A percentile compares a stretch with the other conserved stretches of the same genome.
These are phyloP conservation scores for Listronotus bonariensis DNA, from an alignment of 1,140 invertebrate genomes.

Conservation along the genomic window DNA sequence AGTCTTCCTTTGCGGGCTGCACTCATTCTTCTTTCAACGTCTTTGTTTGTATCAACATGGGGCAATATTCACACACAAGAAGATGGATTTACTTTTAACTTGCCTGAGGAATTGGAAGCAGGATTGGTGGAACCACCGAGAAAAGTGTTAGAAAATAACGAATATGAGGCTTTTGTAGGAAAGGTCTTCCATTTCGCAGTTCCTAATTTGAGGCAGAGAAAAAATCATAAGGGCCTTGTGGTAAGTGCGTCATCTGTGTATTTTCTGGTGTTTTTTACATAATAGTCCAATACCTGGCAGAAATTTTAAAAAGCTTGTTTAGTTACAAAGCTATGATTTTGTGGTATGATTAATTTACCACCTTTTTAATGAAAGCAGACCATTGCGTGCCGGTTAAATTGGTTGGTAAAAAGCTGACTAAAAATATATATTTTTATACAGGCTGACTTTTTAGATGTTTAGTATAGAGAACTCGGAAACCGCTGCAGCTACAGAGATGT, in stretches of 20 bases:
- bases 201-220: background rate
- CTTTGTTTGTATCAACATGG: conserved; percentile 13
- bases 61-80: conserved; percentile 15
- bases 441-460: too few relatives aligned
- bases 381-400: too few relatives aligned
- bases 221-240: conserved; percentile 9
- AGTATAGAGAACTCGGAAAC: too few relatives aligned
- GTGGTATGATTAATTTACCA: too few relatives aligned
- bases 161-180: conserved; percentile 29
- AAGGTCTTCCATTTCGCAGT: conserved; percentile 35
- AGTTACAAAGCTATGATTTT: background rate
- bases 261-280: background rate
- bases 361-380: too few relatives aligned
- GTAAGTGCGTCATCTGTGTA: too few relatives aligned
- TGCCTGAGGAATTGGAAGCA: conserved; percentile 37
- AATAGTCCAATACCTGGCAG: background rate
- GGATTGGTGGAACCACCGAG: conserved; percentile 13
- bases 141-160: conserved; percentile 21
- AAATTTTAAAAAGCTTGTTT: too few relatives aligned
- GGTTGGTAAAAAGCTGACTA: too few relatives aligned
- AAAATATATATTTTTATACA: too few relatives aligned
- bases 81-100: conserved; percentile 45
- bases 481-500: too few relatives aligned
- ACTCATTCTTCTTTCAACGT: conserved; percentile 5
- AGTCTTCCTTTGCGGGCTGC: background rate